Base-by-base conservation (phyloP, 2,113 vertebrate species). In the Promerops cafer region DNA sequence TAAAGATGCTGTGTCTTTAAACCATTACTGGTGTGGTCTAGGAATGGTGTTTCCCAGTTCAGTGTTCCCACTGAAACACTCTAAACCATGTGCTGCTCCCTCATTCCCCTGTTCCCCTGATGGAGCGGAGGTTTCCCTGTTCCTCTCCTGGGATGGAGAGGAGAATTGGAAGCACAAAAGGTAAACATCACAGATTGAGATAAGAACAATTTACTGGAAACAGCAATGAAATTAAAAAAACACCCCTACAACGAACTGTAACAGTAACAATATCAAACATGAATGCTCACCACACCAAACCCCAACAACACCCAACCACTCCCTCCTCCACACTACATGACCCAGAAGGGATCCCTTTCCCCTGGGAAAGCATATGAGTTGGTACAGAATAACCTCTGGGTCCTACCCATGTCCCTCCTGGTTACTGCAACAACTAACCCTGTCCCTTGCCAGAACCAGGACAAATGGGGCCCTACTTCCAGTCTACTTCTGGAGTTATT, bases 1-100 rank as follows among this genome's bases (percentile, higher is more conserved):
- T 76, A 30, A 92, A 93, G 59, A 33, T 50, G 31, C 54, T 77
- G 16, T 59, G 45, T 70, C 70, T 80, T 6, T 61, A 82, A 60
- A 52, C 18, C 28, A 45, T 50, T 45, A 7, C 10, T 82, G 30
- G 6, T 53, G 7, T 60, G n/a, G 53, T 68, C 52, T 53, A 31
- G 53, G 39, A 82, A 45, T 68, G n/a, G 20, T 40, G 40, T 60
- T 75, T 50, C 13, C 30, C 45, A 53, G 9, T 40, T 59, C 18
- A 26, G 37, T 22, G 77, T 60, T 66, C 20, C 69, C 33, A 35
- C 39, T n/a, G 60, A 75, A 75, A 60, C 28, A n/a, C 45, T 45
- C 44, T 27, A 68, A 89, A 47, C 39, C 24, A 15, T 22, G 24
- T 11, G 7, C 33, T 0, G 0, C 33, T 65, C 0, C 0, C 13